Conservation (phyloP, 2,888 invertebrate genomes). For the Nephrotoma guestfalica region DNA sequence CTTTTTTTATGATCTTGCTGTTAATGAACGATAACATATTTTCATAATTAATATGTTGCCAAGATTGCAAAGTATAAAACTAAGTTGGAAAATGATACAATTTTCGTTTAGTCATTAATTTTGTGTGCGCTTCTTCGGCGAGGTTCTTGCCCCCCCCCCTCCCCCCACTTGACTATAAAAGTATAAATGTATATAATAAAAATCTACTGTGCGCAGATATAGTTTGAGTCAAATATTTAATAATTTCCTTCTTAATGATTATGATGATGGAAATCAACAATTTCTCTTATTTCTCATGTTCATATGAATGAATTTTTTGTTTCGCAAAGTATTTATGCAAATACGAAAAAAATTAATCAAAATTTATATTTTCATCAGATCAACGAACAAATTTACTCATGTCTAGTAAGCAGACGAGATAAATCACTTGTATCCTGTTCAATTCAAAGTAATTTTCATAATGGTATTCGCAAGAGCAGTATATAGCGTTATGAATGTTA, state of each 20-base stretch:
- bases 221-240: not conserved
- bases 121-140: not conserved
- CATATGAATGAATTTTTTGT: too few species aligned
- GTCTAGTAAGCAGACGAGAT: not conserved
- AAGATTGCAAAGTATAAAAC: not conserved
- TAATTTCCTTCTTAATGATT: not conserved
- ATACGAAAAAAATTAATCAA: not conserved
- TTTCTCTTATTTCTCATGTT: not conserved
- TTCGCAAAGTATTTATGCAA: too few species aligned
- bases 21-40: not conserved
- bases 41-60: not conserved
- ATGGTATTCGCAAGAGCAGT: not conserved
- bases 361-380: not conserved
- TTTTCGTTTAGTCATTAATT: not conserved
- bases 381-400: not conserved
- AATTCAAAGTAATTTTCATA: not conserved
- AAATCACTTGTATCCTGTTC: not conserved
- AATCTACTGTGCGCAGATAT: not conserved
- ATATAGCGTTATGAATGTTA: not conserved
- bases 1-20: not conserved
- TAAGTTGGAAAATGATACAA: not conserved
- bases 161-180: not conserved
- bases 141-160: too few species aligned
- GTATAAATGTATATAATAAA: not conserved
- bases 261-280: not conserved